Percentiles rank a stretch among this genome's conserved stretches.
These are phyloP conservation scores for Prionchulus punctatus DNA, from an alignment of 2,888 invertebrate genomes.

Conservation along the genomic window DNA sequence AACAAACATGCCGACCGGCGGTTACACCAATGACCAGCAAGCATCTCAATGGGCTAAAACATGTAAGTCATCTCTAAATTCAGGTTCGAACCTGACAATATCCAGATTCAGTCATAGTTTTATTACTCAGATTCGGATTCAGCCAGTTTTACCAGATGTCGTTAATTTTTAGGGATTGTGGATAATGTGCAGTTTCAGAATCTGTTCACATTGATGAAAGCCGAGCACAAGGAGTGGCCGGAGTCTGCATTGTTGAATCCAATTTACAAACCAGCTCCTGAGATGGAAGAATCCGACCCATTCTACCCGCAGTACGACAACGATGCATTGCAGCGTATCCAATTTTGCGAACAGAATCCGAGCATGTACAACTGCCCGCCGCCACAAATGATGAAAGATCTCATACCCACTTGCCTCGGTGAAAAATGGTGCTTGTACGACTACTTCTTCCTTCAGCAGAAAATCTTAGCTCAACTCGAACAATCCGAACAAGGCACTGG, in stretches of 20 bases:
- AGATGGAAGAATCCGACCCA: background rate
- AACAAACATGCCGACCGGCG: background rate
- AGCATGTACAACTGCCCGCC: background rate
- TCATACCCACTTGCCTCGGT: background rate
- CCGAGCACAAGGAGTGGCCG: background rate
- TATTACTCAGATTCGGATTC: no score
- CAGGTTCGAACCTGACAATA: background rate
- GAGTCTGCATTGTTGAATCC: background rate
- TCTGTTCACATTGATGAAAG: background rate
- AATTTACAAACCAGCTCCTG: background rate
- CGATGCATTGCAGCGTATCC: no score
- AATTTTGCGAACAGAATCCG: no score
- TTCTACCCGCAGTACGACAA: background rate
- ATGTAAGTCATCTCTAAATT: background rate
- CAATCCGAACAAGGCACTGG: no score
- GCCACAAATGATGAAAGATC: background rate
- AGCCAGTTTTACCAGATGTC: no score
- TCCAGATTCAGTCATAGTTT: no score
- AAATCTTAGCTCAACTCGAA: background rate
- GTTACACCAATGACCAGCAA: no score
- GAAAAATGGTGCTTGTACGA: background rate
- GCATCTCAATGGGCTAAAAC: background rate
- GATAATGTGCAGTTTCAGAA: background rate
- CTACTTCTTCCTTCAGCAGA: background rate
- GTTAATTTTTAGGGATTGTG: background rate